A percentile compares a stretch with the other conserved stretches of the same genome.
These are phyloP conservation scores for Himantopus leucocephalus DNA, from an alignment of 2,113 vertebrate genomes.

Conservation along the genomic window DNA sequence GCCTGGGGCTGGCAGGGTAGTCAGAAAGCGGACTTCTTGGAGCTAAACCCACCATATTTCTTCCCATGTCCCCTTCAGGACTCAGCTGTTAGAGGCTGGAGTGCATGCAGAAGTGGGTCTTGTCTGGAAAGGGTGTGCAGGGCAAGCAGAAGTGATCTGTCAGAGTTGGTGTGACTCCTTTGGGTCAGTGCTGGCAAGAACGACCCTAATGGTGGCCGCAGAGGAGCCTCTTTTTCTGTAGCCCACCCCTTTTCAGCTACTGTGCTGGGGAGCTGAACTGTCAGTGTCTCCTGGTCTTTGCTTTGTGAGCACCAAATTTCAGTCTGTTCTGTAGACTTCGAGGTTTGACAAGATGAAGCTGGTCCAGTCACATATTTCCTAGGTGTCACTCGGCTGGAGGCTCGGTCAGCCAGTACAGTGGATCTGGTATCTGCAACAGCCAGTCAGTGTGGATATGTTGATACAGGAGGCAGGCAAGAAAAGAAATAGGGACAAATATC, in stretches of 20 bases:
- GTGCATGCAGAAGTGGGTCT: not conserved
- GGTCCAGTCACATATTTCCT: not conserved
- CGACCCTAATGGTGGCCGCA: accelerated
- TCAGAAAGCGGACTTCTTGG: not conserved
- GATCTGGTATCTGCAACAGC: not conserved
- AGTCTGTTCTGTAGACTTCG: not conserved
- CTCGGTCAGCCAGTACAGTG: not conserved
- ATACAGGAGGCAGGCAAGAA: not conserved
- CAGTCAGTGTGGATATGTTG: not conserved
- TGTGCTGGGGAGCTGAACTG: not conserved
- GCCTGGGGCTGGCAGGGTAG: not conserved
- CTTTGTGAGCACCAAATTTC: not conserved
- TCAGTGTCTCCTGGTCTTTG: not conserved
- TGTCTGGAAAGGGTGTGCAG: not conserved
- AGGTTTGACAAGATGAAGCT: not conserved
- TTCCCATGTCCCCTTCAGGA: not conserved
- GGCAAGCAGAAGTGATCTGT: not conserved
- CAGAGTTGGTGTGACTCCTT: not conserved
- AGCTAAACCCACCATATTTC: not conserved
- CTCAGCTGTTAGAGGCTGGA: not conserved
- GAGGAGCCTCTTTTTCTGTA: not conserved
- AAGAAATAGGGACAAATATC: not conserved
- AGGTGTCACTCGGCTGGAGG: not conserved
- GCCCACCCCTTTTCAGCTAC: not conserved
- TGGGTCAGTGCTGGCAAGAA: not conserved